phyloP scores from a whole-genome alignment of 2,797 vertebrate species.

The Salarias fasciatus region DNA sequence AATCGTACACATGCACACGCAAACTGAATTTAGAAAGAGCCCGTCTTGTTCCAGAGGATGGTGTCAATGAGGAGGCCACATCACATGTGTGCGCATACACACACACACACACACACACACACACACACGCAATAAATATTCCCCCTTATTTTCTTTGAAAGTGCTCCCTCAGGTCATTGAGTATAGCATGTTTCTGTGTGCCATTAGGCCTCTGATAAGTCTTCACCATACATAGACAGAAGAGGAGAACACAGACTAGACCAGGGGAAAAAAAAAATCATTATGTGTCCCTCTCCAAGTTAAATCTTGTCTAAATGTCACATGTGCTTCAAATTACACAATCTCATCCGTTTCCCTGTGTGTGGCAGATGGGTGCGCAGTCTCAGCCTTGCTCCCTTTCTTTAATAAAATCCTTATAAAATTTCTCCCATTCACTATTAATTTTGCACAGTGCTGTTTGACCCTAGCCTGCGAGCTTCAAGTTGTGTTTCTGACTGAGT shows the following conservation, averaged over 20 bases:
- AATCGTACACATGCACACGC: slow-evolving; percentile 18
- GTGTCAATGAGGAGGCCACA: too few species aligned
- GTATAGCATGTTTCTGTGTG: slow-evolving; percentile 63
- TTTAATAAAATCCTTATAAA: slow-evolving; percentile 3
- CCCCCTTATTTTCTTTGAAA: slow-evolving; percentile 44
- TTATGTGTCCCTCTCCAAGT: slow-evolving; percentile 52
- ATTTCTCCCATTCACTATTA: slow-evolving; percentile 29
- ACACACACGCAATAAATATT: slow-evolving; percentile 39
- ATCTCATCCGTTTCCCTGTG: slow-evolving; percentile 20
- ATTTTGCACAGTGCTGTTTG: slow-evolving; percentile 29
- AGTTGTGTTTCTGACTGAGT: slow-evolving; percentile 20
- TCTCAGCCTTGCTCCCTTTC: slow-evolving; percentile 12
- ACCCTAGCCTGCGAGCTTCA: slow-evolving; percentile 40
- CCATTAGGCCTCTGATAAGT: slow-evolving; percentile 64
- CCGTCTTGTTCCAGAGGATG: too few species aligned
- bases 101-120: slow-evolving; percentile 24
- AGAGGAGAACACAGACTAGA: slow-evolving; percentile 43
- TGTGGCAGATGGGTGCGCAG: slow-evolving; percentile 12
- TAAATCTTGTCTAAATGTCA: slow-evolving; percentile 48
- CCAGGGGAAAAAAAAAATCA: slow-evolving; percentile 41
- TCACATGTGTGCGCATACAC: slow-evolving; percentile 18
- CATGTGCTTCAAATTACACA: slow-evolving; percentile 61
- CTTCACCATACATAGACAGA: slow-evolving; percentile 47
- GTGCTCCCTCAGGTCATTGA: slow-evolving; percentile 58
- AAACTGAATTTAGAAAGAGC: too few species aligned